phyloP scores from a whole-genome alignment of 2,113 vertebrate genomes.

The Conger conger region DNA sequence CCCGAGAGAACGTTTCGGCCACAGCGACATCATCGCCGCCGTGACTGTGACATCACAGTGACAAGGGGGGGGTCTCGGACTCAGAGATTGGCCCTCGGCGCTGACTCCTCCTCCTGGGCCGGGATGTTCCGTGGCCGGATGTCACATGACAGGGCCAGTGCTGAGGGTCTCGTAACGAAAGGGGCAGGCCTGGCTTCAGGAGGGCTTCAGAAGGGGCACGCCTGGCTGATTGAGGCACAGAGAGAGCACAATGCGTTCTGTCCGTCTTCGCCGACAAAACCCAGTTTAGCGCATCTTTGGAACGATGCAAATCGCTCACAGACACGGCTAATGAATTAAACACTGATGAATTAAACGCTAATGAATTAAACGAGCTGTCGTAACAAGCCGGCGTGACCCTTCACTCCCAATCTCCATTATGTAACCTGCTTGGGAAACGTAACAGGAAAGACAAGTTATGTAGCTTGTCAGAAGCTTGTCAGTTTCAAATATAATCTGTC shows the following conservation, averaged over 20 bases:
- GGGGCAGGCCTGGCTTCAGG: no score
- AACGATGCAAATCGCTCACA: neutral
- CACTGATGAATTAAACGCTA: neutral
- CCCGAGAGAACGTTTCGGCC: conserved; percentile 29
- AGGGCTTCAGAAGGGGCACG: no score
- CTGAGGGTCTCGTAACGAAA: neutral
- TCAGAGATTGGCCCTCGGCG: conserved; percentile 7
- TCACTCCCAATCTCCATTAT: neutral
- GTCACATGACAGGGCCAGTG: neutral
- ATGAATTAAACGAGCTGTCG: neutral
- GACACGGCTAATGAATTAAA: neutral
- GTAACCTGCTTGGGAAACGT: neutral
- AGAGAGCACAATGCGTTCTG: no score
- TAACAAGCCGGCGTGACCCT: no score
- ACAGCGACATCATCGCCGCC: conserved; percentile 36
- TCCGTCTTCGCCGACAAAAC: no score
- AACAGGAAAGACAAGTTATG: neutral
- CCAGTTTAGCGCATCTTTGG: neutral
- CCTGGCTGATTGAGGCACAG: neutral
- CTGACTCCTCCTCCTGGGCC: neutral
- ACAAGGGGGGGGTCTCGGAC: neutral
- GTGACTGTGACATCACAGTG: no score
- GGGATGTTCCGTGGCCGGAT: neutral
- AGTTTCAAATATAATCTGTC: neutral
- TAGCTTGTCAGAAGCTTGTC: no score